Evolutionary conservation across 2,888 invertebrate species (phyloP).

Genomic region (Tetranychus truncatus): DNA sequence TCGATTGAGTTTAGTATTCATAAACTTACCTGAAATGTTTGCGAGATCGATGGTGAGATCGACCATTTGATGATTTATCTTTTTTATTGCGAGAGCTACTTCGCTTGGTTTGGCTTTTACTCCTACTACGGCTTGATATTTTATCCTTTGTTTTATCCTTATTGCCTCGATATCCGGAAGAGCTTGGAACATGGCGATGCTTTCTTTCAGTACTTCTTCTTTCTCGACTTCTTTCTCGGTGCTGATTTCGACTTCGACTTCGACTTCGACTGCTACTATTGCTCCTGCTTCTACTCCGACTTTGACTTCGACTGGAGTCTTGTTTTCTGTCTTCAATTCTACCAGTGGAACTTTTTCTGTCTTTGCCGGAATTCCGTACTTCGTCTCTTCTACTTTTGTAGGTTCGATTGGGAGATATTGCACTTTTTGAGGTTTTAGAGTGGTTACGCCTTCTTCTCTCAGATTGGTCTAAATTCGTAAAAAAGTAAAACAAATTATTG

Average conservation of each 20-base stretch:
- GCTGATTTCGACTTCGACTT: not conserved
- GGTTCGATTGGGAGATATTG: not conserved
- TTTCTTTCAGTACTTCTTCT: not conserved
- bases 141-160: not conserved
- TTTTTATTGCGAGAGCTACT: not conserved
- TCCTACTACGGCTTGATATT: not conserved
- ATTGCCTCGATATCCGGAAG: not conserved
- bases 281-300: not conserved
- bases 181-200: not conserved
- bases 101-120: not conserved
- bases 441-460: not conserved
- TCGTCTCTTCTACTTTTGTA: not conserved
- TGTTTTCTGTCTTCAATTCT: not conserved
- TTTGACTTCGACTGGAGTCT: not conserved
- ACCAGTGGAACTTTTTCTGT: not conserved
- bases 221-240: not conserved
- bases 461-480: not conserved
- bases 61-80: not conserved
- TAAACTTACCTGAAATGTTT: not conserved
- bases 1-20: not conserved
- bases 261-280: not conserved
- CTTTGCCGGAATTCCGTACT: no score
- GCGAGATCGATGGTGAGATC: not conserved
- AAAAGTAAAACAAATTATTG: not conserved
- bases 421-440: not conserved